These are phyloP conservation scores for Phyllopteryx taeniolatus DNA, from an alignment of 2,113 vertebrate species.

Conservation along the genomic window DNA sequence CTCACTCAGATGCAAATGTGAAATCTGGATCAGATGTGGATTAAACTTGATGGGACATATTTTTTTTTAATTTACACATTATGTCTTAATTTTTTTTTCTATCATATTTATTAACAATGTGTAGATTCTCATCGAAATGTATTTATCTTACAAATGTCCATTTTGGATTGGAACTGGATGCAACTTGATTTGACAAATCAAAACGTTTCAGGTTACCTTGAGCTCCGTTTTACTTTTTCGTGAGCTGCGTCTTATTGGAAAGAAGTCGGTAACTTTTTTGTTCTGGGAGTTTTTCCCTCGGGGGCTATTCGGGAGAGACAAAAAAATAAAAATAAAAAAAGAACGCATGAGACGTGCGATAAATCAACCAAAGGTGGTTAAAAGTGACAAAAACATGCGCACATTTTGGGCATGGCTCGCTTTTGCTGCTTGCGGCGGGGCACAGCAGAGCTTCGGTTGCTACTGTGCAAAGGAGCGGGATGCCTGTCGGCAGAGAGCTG, in stretches of 20 bases:
- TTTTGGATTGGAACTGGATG: background rate
- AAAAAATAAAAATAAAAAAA: background rate
- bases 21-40: too few relatives aligned
- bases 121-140: too few relatives aligned
- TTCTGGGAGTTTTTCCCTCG: constrained; percentile 77
- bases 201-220: constrained; percentile 72
- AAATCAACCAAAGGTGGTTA: background rate
- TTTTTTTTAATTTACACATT: too few relatives aligned
- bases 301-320: background rate
- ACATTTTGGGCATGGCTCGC: constrained; percentile 76
- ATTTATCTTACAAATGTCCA: background rate
- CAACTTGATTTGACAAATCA: background rate
- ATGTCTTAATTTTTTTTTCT: too few relatives aligned
- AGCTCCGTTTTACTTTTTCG: constrained; percentile 90
- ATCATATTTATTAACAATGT: too few relatives aligned
- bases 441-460: constrained; percentile 67
- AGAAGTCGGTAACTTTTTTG: constrained; percentile 93
- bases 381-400: constrained; percentile 34
- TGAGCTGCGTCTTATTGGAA: constrained; percentile 88
- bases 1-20: too few relatives aligned
- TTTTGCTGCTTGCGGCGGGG: constrained; percentile 42
- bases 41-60: too few relatives aligned
- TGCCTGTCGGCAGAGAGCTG: constrained; percentile 19
- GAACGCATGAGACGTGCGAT: background rate
- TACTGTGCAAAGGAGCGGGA: constrained; percentile 40